Evolutionary conservation across 2,113 vertebrate species (phyloP), one percentile per base, ranked within the genome.

Genomic region (Nyctereutes procyonoides): DNA sequence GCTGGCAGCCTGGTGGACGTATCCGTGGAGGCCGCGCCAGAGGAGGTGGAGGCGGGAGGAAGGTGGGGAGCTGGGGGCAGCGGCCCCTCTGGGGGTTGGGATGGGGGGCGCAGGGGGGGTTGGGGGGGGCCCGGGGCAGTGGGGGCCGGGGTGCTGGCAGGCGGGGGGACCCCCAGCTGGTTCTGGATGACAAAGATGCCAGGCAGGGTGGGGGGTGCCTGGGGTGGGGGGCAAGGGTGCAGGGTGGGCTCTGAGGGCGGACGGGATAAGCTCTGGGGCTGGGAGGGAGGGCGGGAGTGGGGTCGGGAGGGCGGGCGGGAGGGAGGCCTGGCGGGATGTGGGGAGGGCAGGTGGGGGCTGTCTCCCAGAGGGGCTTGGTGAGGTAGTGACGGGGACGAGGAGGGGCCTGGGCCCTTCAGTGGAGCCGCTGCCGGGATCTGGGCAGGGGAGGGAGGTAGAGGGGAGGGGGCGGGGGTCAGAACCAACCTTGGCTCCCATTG

Each of bases 101-200:
- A 96, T 0, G 97, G 67, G 76, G 98, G 97, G 0, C 96, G 99
- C 96, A 98, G 98, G 97, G 86, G 99, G 97, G 98, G 99, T 43
- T 55, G 99, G 90, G 98, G 97, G 16, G 99, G 98, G 96, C 99
- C 56, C 12, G 99, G 96, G 97, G 96, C 97, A 96, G 96, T 88
- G 98, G 92, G 26, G 95, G 96, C 67, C 89, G 97, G 94, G 97
- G 98, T 83, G 58, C 94, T 67, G 89, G 87, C 2, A 51, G 98
- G 1, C 98, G 99, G 16, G 99, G 99, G 56, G 98, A 98, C 98
- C 0, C 98, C 91, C 3, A 99, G 98, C 79, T 99, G 99, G 96
- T 99, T 99, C 90, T 99, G 99, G 94, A 99, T 99, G 58, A 99
- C 99, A 60, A 99, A 99, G 96, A 99, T 99, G 81, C 99, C 99